A percentile compares a stretch with the other conserved stretches of the same genome.
Conservation (phyloP, 2,888 invertebrate species). For the Limnephilus marmoratus region DNA sequence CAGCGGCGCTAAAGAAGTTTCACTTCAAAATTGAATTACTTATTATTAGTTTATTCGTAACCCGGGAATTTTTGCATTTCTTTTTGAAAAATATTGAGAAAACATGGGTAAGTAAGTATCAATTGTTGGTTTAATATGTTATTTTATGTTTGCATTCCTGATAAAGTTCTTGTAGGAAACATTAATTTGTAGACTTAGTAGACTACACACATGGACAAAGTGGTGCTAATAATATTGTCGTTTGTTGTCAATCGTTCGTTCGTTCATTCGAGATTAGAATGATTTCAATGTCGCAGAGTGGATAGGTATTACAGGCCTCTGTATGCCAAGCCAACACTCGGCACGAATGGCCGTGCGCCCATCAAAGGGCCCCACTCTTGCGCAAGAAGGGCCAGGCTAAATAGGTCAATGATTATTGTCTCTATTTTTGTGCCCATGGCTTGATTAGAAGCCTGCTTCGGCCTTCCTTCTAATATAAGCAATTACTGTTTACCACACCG, state of each 20-base stretch:
- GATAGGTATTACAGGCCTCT: neutral
- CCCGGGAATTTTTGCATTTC: no score
- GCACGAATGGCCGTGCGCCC: neutral
- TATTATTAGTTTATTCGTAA: no score
- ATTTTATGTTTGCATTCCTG: neutral
- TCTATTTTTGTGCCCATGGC: constrained; percentile 39
- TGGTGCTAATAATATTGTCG: neutral
- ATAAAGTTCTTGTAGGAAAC: no score
- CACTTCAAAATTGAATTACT: no score
- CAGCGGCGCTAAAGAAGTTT: no score
- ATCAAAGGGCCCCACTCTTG: constrained; percentile 11
- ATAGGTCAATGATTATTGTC: constrained; percentile 40
- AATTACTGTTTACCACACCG: constrained; percentile 21
- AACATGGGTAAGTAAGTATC: neutral
- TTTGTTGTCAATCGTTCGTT: neutral
- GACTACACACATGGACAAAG: neutral
- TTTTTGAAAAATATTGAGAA: neutral
- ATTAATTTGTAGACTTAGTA: neutral
- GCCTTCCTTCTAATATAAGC: constrained; percentile 46
- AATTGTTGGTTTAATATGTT: neutral
- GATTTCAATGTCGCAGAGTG: neutral
- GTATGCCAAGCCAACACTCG: neutral
- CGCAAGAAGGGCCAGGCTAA: constrained; percentile 34
- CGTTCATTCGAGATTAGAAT: neutral
- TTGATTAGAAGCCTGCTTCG: constrained; percentile 23